These are phyloP conservation scores for Drosophila arawakana DNA, from an alignment of 1,140 invertebrate species.

Conservation along the genomic window DNA sequence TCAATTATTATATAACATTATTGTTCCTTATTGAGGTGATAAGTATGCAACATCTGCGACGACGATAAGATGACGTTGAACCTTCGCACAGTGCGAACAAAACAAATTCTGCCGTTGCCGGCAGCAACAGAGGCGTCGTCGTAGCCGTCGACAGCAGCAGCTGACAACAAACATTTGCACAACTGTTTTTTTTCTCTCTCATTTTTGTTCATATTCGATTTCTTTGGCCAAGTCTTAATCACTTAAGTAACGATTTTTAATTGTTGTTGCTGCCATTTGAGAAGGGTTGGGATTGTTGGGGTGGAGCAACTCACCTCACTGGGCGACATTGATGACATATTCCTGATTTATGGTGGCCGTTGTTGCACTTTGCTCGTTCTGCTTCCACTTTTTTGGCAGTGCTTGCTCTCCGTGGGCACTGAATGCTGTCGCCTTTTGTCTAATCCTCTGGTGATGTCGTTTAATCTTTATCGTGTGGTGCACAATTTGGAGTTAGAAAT, in stretches of 20 bases:
- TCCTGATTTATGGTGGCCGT: constrained; percentile 27
- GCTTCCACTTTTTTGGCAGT: constrained; percentile 33
- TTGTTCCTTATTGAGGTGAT: constrained; percentile 32
- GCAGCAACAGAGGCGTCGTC: constrained; percentile 4
- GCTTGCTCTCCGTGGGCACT: constrained; percentile 7
- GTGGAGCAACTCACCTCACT: constrained; percentile 63
- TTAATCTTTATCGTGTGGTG: constrained; percentile 20
- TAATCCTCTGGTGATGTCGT: constrained; percentile 10
- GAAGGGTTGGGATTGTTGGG: neutral
- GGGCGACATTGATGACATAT: constrained; percentile 72
- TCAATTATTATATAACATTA: constrained; percentile 36
- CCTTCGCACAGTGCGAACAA: constrained; percentile 15
- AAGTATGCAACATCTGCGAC: constrained; percentile 9
- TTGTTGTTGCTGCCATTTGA: constrained; percentile 1
- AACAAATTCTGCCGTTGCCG: constrained; percentile 1
- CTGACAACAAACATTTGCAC: constrained; percentile 66
- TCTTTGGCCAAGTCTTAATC: constrained; percentile 1
- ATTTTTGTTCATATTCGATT: neutral
- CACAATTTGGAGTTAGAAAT: constrained; percentile 37
- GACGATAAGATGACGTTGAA: constrained; percentile 68
- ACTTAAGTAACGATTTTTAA: neutral
- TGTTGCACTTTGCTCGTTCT: constrained; percentile 44
- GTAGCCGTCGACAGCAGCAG: constrained; percentile 11
- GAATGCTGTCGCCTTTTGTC: neutral
- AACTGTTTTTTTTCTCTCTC: constrained; percentile 42